phyloP scores from a whole-genome alignment of 2,797 vertebrate species.

The Notolepis coatsorum region DNA sequence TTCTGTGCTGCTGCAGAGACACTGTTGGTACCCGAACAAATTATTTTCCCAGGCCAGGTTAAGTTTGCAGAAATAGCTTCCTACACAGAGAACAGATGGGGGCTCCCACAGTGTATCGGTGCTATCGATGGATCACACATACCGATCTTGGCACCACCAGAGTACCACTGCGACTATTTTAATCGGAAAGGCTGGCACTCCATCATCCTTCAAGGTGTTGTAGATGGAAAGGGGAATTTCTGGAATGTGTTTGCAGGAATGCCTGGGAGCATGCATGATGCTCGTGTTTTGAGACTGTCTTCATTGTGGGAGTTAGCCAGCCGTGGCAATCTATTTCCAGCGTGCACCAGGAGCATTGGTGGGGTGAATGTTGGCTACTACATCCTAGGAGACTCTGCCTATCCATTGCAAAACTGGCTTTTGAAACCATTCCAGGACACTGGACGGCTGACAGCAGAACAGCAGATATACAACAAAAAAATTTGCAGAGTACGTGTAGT shows the following conservation, averaged over 20 bases:
- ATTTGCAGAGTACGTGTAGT: constrained; percentile 11
- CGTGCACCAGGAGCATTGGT: background rate
- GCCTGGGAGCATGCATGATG: constrained; percentile 41
- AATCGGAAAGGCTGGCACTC: constrained; percentile 7
- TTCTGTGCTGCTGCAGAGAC: constrained; percentile 35
- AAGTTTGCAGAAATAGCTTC: constrained; percentile 35
- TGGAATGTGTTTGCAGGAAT: constrained; percentile 52
- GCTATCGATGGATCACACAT: constrained; percentile 10
- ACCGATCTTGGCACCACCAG: background rate
- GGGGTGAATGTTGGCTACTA: constrained; percentile 32
- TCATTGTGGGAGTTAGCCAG: too few species aligned
- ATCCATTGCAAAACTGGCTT: constrained; percentile 50
- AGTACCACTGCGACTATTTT: constrained; percentile 1
- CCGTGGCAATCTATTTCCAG: constrained; percentile 26
- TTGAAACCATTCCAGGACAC: constrained; percentile 45
- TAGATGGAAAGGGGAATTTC: constrained; percentile 52
- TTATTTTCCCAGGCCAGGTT: constrained; percentile 19
- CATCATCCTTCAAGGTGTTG: constrained; percentile 42
- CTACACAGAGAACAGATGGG: constrained; percentile 6
- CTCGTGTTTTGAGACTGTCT: constrained; percentile 28
- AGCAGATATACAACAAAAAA: constrained; percentile 25
- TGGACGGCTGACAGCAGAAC: background rate
- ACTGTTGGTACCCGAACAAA: constrained; percentile 30
- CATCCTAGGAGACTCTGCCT: constrained; percentile 44
- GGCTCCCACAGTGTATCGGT: constrained; percentile 43